Base-by-base conservation (phyloP, 2,113 vertebrate species). In the Apeltes quadracus region DNA sequence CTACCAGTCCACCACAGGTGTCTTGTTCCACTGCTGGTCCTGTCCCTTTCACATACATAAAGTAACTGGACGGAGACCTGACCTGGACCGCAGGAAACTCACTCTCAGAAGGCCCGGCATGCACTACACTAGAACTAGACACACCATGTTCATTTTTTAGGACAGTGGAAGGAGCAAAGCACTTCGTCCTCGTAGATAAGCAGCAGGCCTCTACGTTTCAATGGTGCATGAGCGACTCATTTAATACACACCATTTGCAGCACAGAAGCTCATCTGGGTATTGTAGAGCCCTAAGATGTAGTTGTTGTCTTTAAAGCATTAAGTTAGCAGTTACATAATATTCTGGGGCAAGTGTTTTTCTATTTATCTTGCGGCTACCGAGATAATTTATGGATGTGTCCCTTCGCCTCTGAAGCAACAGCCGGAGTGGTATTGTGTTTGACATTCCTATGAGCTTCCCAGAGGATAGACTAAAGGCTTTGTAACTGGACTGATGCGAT, bases 391-490 rank as follows among this genome's bases (percentile, higher is more conserved):
- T 79, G 69, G 73, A 71, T 51, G 29, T 53, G 61, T 76, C 44
- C 72, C 72, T 43, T 22, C 54, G n/a, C 64, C 78, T 69, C 67
- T 72, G 74, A 80, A 84, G 85, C 69, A 84, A 85, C 73, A 89
- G 72, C 23, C 4, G 63, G 39, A 68, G 75, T 64, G 41, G 57
- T 61, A 71, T 69, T 85, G 79, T 75, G 72, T 75, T 79, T 71
- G 62, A 88, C 81, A 83, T 90, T 87, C 90, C 81, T 54, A 56
- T 55, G 62, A 3, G 73, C 50, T 76, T 86, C 88, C 87, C 84
- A 0, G 64, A 81, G 87, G 85, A 86, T 2, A 18, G 50, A 66
- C 77, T 50, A 22, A 27, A 73, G 82, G 69, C 78, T 79, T 34
- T 11, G 79, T 63, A 68, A 70, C 61, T 72, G 74, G 54, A 67